Evolutionary conservation across 1,140 invertebrate species (phyloP).

Genomic region (Linepithema humile): DNA sequence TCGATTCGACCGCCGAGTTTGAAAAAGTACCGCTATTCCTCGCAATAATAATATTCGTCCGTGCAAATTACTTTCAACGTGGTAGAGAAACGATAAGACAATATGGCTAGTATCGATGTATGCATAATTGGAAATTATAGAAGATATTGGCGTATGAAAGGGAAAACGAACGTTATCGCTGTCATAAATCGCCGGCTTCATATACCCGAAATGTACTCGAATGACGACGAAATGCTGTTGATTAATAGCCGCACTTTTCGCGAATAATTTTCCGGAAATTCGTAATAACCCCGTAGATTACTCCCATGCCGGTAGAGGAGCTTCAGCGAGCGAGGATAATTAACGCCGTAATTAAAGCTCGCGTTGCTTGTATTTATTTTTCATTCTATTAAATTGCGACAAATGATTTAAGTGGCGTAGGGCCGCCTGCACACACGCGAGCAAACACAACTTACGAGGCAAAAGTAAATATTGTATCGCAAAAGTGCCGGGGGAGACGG

Average conservation of each 20-base stretch:
- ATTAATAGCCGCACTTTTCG: background rate
- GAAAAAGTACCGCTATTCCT: background rate
- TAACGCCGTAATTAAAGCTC: constrained; percentile 55
- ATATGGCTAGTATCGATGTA: background rate
- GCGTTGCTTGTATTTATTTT: constrained; percentile 50
- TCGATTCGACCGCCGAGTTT: background rate
- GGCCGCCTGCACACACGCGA: background rate
- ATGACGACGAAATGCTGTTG: background rate
- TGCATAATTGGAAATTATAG: background rate
- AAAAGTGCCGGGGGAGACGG: constrained; percentile 28
- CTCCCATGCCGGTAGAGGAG: background rate
- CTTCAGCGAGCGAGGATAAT: constrained; percentile 37
- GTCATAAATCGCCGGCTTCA: background rate
- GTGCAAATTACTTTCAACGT: background rate
- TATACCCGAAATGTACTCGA: background rate
- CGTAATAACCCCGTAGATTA: background rate
- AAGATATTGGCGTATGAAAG: background rate
- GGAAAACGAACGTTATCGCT: background rate
- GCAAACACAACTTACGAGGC: constrained; percentile 51
- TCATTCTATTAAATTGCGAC: constrained; percentile 58
- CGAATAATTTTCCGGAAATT: constrained; percentile 35
- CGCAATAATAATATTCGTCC: background rate
- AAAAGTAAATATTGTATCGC: constrained; percentile 56
- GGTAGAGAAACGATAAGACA: no score
- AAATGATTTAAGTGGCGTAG: constrained; percentile 48